phyloP scores from a whole-genome alignment of 1,140 invertebrate species.

The Acyrthosiphon pisum region DNA sequence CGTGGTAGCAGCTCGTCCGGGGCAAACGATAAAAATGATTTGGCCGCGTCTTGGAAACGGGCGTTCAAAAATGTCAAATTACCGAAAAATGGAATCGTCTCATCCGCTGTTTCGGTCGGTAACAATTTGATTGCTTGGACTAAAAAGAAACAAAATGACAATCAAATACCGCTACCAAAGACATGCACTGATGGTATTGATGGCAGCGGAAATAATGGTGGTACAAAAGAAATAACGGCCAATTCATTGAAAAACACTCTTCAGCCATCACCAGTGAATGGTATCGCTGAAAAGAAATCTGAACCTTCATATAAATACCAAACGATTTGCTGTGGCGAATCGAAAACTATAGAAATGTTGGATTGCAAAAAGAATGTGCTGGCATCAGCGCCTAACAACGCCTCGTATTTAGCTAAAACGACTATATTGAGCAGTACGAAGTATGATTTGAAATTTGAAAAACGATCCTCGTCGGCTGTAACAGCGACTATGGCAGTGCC shows the following conservation, averaged over 20 bases:
- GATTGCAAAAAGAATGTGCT: background rate
- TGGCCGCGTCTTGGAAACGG: conserved; percentile 59
- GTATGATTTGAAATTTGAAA: conserved; percentile 53
- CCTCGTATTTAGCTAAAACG: conserved; percentile 23
- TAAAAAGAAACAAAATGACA: background rate
- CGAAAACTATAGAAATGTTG: background rate
- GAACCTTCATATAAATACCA: background rate
- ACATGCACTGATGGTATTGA: background rate
- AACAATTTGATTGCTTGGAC: conserved; percentile 32
- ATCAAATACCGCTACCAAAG: background rate
- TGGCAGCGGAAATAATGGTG: too few relatives aligned
- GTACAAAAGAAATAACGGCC: background rate
- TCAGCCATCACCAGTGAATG: background rate
- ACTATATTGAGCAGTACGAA: conserved; percentile 28
- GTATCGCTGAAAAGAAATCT: background rate
- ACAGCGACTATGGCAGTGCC: too few relatives aligned
- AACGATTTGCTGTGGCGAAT: background rate
- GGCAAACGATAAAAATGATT: conserved; percentile 25
- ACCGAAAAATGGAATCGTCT: conserved; percentile 58
- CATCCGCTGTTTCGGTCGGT: background rate
- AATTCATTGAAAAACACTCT: background rate
- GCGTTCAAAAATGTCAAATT: conserved; percentile 61
- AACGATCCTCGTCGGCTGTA: background rate
- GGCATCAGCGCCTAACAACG: background rate
- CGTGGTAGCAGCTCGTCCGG: background rate